Conservation (phyloP, 2,113 vertebrate species). For the Microcebus tavaratra region DNA sequence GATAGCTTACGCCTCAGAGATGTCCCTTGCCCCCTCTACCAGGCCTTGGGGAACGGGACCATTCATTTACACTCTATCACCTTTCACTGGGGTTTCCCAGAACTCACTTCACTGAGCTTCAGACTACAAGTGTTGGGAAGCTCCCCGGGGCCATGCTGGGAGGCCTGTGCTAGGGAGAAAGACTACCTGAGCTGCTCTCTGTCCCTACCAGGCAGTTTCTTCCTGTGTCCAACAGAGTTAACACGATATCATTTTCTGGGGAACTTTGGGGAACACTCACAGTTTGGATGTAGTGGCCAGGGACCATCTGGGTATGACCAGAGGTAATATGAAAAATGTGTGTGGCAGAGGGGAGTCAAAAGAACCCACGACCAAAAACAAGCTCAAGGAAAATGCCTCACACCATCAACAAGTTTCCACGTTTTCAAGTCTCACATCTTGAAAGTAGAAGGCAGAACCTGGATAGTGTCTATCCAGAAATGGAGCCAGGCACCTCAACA, state of each 20-base stretch:
- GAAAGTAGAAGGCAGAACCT: neutral
- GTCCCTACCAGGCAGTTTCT: neutral
- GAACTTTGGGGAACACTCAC: neutral
- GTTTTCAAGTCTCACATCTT: neutral
- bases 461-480: neutral
- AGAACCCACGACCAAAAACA: neutral
- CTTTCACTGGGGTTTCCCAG: neutral
- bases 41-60: neutral
- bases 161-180: neutral
- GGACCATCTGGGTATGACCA: neutral
- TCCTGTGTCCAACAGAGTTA: neutral
- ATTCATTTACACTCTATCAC: neutral
- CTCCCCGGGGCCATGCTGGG: neutral
- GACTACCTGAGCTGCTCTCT: neutral
- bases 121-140: neutral
- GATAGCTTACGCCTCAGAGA: neutral
- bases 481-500: neutral
- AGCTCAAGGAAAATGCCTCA: neutral
- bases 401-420: fast-evolving
- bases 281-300: neutral
- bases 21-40: neutral
- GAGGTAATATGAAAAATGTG: neutral
- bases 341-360: neutral
- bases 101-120: neutral
- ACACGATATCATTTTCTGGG: neutral